A percentile compares a stretch with the other conserved stretches of the same genome.
Conservation (phyloP, 2,113 vertebrate genomes). For the Myotis yumanensis region DNA sequence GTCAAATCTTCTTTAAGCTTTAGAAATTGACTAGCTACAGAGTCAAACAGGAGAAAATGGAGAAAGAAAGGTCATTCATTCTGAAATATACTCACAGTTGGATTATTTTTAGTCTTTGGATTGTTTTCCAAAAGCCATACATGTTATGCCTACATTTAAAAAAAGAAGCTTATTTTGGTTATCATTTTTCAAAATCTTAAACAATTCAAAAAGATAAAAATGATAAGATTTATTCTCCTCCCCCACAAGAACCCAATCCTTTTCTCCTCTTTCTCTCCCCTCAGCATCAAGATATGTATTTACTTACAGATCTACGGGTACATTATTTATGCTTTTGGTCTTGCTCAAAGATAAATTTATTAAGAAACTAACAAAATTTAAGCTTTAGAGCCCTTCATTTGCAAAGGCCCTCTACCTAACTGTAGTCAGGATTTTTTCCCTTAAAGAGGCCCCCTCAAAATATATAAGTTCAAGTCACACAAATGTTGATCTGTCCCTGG, state of each 20-base stretch:
- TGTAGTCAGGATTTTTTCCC: not conserved
- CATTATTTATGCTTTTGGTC: not conserved
- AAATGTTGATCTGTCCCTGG: not conserved
- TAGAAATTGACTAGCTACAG: not conserved
- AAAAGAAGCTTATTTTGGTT: not conserved
- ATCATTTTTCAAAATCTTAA: slow-evolving; percentile 38
- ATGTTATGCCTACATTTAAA: not conserved
- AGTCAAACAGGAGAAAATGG: not conserved
- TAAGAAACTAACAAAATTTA: not conserved
- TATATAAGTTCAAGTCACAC: not conserved
- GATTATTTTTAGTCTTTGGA: not conserved
- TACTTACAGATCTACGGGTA: not conserved
- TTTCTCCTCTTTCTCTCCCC: not conserved
- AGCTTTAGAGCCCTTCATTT: not conserved
- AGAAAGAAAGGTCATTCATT: not conserved
- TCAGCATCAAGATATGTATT: not conserved
- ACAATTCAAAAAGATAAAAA: slow-evolving; percentile 12
- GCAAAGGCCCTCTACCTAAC: not conserved
- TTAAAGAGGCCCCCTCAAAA: not conserved
- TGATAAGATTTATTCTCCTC: not conserved
- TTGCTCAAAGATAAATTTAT: not conserved
- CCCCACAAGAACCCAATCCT: not conserved
- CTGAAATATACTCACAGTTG: not conserved
- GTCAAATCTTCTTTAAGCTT: not conserved
- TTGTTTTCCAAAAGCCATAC: not conserved